Percentiles rank a stretch among this genome's conserved stretches.
These are phyloP conservation scores for Sebastes itinus DNA, from an alignment of 2,797 vertebrate species.

Conservation along the genomic window DNA sequence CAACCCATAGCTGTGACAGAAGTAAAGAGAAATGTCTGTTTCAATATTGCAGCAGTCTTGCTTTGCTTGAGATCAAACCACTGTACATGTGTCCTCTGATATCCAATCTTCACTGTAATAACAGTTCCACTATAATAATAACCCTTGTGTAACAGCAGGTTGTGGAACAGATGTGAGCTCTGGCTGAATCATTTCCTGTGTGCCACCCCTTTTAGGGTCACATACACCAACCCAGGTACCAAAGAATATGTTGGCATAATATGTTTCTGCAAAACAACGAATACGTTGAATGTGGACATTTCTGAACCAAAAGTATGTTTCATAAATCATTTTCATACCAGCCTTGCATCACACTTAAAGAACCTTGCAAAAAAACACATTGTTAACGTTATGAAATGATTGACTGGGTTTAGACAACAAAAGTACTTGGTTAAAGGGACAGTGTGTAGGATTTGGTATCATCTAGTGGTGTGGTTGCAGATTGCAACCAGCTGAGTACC, in stretches of 20 bases:
- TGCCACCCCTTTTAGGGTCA: not conserved
- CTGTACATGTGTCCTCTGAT: conserved; percentile 22
- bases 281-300: not conserved
- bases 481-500: too few relatives aligned
- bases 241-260: not conserved
- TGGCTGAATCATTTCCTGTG: conserved; percentile 3
- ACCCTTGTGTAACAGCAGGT: conserved; percentile 28
- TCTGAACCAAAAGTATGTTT: not conserved
- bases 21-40: not conserved
- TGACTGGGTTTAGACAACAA: too few relatives aligned
- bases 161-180: conserved; percentile 4
- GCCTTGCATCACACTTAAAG: too few relatives aligned
- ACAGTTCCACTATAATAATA: conserved; percentile 27
- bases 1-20: not conserved
- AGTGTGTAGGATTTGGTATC: not conserved
- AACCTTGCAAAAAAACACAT: too few relatives aligned
- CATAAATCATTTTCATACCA: not conserved
- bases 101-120: conserved; percentile 29
- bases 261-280: not conserved
- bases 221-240: not conserved
- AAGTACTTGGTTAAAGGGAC: too few relatives aligned
- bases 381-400: too few relatives aligned
- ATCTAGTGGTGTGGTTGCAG: too few relatives aligned
- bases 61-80: conserved; percentile 11
- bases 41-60: conserved; percentile 11